phyloP scores from a whole-genome alignment of 2,113 vertebrate species.

The Morone chrysops region DNA sequence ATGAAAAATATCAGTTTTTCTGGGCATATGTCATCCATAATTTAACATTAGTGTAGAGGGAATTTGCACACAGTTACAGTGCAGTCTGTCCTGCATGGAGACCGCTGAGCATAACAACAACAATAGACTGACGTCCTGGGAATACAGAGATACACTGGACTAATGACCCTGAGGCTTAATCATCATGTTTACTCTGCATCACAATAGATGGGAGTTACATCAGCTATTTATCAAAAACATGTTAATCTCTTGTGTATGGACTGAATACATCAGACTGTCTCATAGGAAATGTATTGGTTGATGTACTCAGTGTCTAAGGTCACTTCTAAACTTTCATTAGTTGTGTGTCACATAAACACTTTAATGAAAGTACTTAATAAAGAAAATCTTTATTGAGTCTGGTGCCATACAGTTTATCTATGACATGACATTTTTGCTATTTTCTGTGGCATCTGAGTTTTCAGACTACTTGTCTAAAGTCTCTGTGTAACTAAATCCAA shows the following conservation, averaged over 20 bases:
- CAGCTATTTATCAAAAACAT: constrained; percentile 6
- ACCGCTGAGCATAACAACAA: constrained; percentile 8
- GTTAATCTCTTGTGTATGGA: not conserved
- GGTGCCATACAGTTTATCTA: not conserved
- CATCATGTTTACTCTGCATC: constrained; percentile 59
- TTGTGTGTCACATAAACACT: constrained; percentile 1
- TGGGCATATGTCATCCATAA: not conserved
- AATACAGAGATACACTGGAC: constrained; percentile 45
- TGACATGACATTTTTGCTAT: not conserved
- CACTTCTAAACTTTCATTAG: not conserved
- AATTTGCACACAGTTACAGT: constrained; percentile 17
- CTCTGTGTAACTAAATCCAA: too few species aligned
- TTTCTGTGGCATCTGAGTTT: not conserved
- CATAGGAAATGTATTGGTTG: not conserved
- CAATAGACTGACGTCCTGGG: constrained; percentile 52
- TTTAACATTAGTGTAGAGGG: not conserved
- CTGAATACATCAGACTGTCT: not conserved
- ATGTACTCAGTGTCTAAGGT: constrained; percentile 2
- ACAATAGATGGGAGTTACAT: constrained; percentile 36
- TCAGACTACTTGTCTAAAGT: too few species aligned
- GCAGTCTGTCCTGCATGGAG: constrained; percentile 9
- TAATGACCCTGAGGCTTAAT: constrained; percentile 68
- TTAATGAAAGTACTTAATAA: not conserved
- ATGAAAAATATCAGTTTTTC: not conserved
- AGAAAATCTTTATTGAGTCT: not conserved